Conservation (phyloP, 2,888 invertebrate species). For the Lasioglossum figueresi region DNA sequence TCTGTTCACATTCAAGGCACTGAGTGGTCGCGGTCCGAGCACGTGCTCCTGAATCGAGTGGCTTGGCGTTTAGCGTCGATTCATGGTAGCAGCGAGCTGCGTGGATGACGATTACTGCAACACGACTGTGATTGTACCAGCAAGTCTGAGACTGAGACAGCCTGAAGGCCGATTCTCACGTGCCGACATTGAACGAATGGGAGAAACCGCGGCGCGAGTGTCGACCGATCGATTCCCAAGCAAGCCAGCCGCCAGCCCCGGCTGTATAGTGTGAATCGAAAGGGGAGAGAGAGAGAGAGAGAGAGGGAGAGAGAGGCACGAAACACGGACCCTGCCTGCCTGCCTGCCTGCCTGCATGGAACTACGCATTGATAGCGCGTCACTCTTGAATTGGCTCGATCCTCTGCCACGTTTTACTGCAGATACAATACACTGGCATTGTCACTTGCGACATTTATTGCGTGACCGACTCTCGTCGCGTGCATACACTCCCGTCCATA, state of each 20-base stretch:
- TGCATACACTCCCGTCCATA: not conserved
- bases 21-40: not conserved
- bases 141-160: not conserved
- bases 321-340: not conserved
- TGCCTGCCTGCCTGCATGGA: not conserved
- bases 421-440: not conserved
- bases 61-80: constrained; percentile 13
- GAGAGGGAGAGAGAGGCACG: not conserved
- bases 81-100: constrained; percentile 30
- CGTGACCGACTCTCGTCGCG: not conserved
- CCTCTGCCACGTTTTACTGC: not conserved
- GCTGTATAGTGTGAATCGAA: not conserved
- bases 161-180: constrained; percentile 40
- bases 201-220: not conserved
- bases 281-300: not conserved
- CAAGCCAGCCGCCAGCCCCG: not conserved
- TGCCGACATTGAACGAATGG: not conserved
- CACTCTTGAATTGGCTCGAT: constrained; percentile 15
- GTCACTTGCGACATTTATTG: not conserved
- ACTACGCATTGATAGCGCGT: constrained; percentile 19
- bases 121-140: not conserved
- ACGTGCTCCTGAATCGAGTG: constrained; percentile 29
- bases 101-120: constrained; percentile 80
- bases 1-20: constrained; percentile 9
- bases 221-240: not conserved